Base-by-base conservation (phyloP, 2,888 invertebrate species). In the Onthophagus sagittarius region DNA sequence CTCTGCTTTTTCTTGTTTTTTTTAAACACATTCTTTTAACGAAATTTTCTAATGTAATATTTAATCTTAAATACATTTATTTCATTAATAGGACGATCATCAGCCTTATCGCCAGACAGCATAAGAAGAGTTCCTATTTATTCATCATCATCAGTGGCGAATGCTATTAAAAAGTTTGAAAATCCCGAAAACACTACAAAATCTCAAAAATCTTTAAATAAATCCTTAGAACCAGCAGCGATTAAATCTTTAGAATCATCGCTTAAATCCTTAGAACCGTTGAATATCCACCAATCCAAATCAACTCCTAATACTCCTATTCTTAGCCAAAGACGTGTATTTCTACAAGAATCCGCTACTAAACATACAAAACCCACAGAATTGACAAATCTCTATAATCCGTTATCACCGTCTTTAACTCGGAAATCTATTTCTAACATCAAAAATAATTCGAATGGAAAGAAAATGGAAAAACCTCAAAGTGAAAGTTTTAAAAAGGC, bases 351-450 rank as follows among this genome's bases (percentile, higher is more conserved):
- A 53, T 7, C 39, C 11, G 11, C 13, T 14, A 14, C 70, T 1
- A 33, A 15, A n/a, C 15, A 71, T 4, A 64, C 62, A 15, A 67
- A 71, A 33, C 63, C 64, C 3, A 70, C 33, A 63, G 32, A 72
- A 33, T 14, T 64, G 13, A 63, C 70, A 15, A 70, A 70, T 23
- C 62, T 73, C 71, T 81, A 85, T 81, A 23, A 3, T 3, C 85
- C 86, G 77, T 84, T 84, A 73, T 87, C 87, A 2, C 82, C 84
- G 2, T 80, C 85, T 76, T 78, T 85, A 77, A 82, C 85, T 79
- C 84, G 86, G 83, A 83, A 87, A 84, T 86, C 86, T 13, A 70
- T 39, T 64, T n/a, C 73, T 14, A 62, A 72, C 32, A 11, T 72
- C 11, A 73, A 39, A 70, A 11, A 15, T 9, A 62, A 11, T 71